Conservation (phyloP, 92 coral and sea anemone species). For the Epizoanthus illoricatus region DNA sequence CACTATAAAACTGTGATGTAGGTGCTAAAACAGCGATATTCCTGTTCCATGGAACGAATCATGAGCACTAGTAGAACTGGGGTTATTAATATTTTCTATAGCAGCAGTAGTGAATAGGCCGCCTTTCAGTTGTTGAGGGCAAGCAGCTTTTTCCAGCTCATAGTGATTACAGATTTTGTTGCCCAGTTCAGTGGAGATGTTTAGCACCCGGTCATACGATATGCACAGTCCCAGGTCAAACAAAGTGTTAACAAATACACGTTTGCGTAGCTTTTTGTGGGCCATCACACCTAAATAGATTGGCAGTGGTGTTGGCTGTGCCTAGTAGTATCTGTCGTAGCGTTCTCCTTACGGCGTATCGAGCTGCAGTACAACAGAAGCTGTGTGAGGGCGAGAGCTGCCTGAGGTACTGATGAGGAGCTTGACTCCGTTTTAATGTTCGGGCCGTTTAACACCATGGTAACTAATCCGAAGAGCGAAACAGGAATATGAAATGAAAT, state of each 20-base stretch:
- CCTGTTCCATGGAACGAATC: constrained; percentile 47
- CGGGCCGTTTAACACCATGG: constrained; percentile 37
- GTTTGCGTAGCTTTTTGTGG: constrained; percentile 47
- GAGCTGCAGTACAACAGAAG: constrained; percentile 42
- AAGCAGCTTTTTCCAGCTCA: constrained; percentile 40
- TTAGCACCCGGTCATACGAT: constrained; percentile 48
- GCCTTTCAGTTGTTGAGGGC: constrained; percentile 40
- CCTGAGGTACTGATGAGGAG: background rate
- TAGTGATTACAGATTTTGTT: constrained; percentile 33
- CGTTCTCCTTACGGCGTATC: constrained; percentile 7
- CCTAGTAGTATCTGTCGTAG: constrained; percentile 5
- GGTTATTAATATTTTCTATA: constrained; percentile 47
- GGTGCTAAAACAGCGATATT: constrained; percentile 36
- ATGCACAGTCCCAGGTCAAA: constrained; percentile 17
- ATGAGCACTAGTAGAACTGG: constrained; percentile 45
- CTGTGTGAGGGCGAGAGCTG: constrained; percentile 1
- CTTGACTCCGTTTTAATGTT: constrained; percentile 27
- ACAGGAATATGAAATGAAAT: too few relatives aligned
- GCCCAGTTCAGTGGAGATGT: constrained; percentile 58
- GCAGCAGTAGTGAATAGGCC: constrained; percentile 42
- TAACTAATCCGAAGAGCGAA: constrained; percentile 35
- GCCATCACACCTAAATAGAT: constrained; percentile 47
- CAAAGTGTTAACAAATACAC: constrained; percentile 53
- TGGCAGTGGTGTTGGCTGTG: constrained; percentile 48
- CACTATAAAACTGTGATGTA: constrained; percentile 12